Evolutionary conservation across 2,797 vertebrate genomes (phyloP).

Genomic region (Pristis pectinata): DNA sequence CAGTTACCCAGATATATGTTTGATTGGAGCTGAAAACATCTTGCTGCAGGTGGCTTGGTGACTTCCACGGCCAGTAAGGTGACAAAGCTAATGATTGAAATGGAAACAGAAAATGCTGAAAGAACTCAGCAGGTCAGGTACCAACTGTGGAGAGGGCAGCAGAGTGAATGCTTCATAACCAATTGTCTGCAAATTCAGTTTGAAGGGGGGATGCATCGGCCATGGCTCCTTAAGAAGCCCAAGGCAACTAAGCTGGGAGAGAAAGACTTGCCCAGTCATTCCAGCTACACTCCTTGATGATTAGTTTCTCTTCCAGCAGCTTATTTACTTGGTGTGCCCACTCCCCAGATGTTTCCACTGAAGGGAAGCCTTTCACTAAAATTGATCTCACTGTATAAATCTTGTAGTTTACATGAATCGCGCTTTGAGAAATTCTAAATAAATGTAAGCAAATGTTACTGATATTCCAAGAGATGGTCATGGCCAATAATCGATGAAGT

Average conservation of each 20-base stretch:
- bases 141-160: not conserved
- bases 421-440: too few species aligned
- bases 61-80: too few species aligned
- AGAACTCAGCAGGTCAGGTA: not conserved
- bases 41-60: too few species aligned
- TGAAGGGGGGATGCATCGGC: not conserved
- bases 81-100: not conserved
- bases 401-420: too few species aligned
- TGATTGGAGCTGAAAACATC: not conserved
- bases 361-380: too few species aligned
- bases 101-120: not conserved
- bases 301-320: not conserved
- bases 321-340: not conserved
- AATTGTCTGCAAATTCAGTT: not conserved
- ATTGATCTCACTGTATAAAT: too few species aligned
- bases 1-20: not conserved
- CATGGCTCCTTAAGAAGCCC: not conserved
- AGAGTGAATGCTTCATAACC: not conserved
- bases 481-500: too few species aligned
- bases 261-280: not conserved
- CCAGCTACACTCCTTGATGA: not conserved
- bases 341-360: too few species aligned
- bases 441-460: too few species aligned
- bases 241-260: not conserved
- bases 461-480: too few species aligned